A percentile compares a stretch with the other conserved stretches of the same genome.
These are phyloP conservation scores for Hipparchia sbordonii DNA, from an alignment of 2,888 invertebrate genomes.

Conservation along the genomic window DNA sequence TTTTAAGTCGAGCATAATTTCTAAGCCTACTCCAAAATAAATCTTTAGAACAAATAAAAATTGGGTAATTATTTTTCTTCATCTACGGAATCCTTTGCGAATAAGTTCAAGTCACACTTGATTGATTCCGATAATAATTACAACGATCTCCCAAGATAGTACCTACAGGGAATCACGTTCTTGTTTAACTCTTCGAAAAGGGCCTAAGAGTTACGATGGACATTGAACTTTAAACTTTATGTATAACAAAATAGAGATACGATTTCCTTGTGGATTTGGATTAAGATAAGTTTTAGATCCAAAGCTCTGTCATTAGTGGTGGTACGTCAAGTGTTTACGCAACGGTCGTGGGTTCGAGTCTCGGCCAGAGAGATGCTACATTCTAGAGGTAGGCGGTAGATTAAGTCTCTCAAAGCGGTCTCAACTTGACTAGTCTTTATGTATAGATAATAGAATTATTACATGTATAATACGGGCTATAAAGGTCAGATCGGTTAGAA, in stretches of 20 bases:
- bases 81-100: not conserved
- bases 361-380: not conserved
- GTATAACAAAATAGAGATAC: not conserved
- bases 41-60: no score
- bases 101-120: not conserved
- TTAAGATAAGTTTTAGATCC: conserved; percentile 2
- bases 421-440: not conserved
- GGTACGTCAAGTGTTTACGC: conserved; percentile 45
- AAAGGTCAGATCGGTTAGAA: no score
- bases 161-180: conserved; percentile 43
- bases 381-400: not conserved
- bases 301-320: conserved; percentile 45
- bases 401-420: not conserved
- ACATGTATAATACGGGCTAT: no score
- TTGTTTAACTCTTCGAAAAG: conserved; percentile 25
- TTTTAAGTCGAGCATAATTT: no score
- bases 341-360: conserved; percentile 43
- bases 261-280: not conserved
- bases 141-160: conserved; percentile 49
- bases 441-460: no score
- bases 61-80: no score
- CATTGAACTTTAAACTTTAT: conserved; percentile 18
- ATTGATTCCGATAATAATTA: conserved; percentile 56
- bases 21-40: no score
- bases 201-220: conserved; percentile 3